Evolutionary conservation across 2,797 vertebrate species (phyloP).

Genomic region (Pangasius krempfi): DNA sequence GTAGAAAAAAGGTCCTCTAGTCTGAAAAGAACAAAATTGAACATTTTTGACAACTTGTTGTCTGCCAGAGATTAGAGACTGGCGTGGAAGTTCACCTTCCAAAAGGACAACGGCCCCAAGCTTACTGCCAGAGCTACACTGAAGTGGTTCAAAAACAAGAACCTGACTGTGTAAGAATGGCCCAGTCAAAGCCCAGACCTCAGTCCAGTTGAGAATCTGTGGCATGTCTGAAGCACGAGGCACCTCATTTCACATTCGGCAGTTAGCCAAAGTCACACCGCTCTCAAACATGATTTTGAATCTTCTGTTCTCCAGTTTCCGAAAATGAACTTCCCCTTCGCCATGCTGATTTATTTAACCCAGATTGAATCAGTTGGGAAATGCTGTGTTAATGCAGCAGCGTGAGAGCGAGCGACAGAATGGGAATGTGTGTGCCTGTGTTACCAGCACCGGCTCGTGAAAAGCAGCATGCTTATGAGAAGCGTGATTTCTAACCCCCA

Average conservation of each 20-base stretch:
- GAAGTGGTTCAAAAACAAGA: background rate
- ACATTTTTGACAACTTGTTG: background rate
- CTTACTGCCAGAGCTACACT: background rate
- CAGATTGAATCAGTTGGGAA: background rate
- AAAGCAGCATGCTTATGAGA: background rate
- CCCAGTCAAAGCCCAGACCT: background rate
- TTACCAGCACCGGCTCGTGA: background rate
- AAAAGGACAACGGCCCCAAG: background rate
- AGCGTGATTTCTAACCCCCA: background rate
- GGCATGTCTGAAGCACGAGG: background rate
- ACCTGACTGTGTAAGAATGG: background rate
- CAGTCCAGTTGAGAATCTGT: background rate
- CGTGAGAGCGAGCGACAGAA: background rate
- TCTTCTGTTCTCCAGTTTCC: background rate
- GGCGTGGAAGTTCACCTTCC: background rate
- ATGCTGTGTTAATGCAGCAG: background rate
- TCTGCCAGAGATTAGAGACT: background rate
- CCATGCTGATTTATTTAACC: background rate
- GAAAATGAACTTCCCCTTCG: background rate
- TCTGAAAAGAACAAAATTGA: background rate
- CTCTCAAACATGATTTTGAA: background rate
- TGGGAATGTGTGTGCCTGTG: background rate
- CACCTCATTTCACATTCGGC: background rate
- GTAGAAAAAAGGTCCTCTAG: background rate
- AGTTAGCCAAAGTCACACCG: background rate